Conservation (phyloP, 2,888 invertebrate genomes). For the Eulithis prunata region DNA sequence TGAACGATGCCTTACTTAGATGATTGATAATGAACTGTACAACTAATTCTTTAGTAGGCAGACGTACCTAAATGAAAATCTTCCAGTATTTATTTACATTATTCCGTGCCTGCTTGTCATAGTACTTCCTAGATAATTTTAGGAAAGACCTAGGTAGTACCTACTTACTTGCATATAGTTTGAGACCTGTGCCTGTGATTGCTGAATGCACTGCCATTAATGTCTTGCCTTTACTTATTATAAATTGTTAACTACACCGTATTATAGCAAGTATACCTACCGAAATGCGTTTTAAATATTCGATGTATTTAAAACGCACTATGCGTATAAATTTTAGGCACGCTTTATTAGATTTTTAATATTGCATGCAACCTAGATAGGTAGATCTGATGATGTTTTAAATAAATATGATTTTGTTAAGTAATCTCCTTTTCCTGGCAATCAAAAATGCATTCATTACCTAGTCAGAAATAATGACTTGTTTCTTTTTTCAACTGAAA, state of each 20-base stretch:
- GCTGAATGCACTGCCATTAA: slow-evolving; percentile 59
- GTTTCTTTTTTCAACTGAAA: neutral
- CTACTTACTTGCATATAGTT: slow-evolving; percentile 10
- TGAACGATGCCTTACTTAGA: neutral
- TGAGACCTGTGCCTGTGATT: slow-evolving; percentile 20
- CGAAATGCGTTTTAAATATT: slow-evolving; percentile 4
- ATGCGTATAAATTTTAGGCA: slow-evolving; percentile 24
- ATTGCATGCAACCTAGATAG: slow-evolving; percentile 18
- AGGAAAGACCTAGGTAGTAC: neutral
- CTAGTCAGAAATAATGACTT: neutral
- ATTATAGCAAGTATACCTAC: slow-evolving; percentile 10
- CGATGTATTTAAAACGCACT: neutral
- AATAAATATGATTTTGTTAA: neutral
- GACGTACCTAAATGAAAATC: neutral
- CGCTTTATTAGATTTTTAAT: slow-evolving; percentile 24
- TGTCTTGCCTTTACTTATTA: slow-evolving; percentile 13
- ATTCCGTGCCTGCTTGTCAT: slow-evolving; percentile 5
- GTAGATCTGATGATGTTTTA: neutral
- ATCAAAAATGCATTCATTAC: too few species aligned
- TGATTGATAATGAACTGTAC: neutral
- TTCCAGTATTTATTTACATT: slow-evolving; percentile 10
- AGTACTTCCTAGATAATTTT: neutral
- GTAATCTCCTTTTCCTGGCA: neutral
- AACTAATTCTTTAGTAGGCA: neutral
- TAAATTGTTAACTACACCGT: neutral